Percentiles rank a stretch among this genome's conserved stretches.
Conservation (phyloP, 1,140 invertebrate genomes). For the Tetranychus urticae region DNA sequence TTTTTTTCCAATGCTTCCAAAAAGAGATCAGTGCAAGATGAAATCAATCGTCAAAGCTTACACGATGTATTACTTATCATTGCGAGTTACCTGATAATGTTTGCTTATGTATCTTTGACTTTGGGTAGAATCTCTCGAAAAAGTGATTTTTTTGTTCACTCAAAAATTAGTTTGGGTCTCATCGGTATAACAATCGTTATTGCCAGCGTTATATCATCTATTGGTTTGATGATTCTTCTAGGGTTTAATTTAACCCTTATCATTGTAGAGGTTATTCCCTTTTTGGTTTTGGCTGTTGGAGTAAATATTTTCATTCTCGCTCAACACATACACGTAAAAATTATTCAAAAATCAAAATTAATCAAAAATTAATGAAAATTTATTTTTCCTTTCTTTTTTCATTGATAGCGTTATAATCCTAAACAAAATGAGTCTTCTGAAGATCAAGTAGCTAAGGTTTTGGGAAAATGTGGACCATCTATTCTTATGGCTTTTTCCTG, state of each 20-base stretch:
- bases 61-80: slow-evolving; percentile 77
- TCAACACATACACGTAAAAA: slow-evolving; percentile 29
- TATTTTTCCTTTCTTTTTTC: too few relatives aligned
- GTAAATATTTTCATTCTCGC: slow-evolving; percentile 88
- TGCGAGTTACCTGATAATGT: slow-evolving; percentile 91
- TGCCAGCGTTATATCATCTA: slow-evolving; percentile 46
- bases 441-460: slow-evolving; percentile 55
- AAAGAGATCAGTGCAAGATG: slow-evolving; percentile 73
- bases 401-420: not conserved
- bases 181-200: slow-evolving; percentile 60
- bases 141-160: slow-evolving; percentile 42
- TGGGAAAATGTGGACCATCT: slow-evolving; percentile 57
- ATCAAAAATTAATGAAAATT: too few relatives aligned
- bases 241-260: slow-evolving; percentile 53
- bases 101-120: slow-evolving; percentile 77
- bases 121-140: slow-evolving; percentile 57
- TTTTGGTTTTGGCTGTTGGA: slow-evolving; percentile 69
- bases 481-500: slow-evolving; percentile 61
- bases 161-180: slow-evolving; percentile 54
- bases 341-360: too few relatives aligned
- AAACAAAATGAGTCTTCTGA: slow-evolving; percentile 12
- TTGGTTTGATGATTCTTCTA: slow-evolving; percentile 60
- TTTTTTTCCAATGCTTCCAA: slow-evolving; percentile 1
- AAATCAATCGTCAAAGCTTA: slow-evolving; percentile 66
- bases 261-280: slow-evolving; percentile 80